Evolutionary conservation across 2,113 vertebrate species (phyloP).

Genomic region (Festucalex cinctus): DNA sequence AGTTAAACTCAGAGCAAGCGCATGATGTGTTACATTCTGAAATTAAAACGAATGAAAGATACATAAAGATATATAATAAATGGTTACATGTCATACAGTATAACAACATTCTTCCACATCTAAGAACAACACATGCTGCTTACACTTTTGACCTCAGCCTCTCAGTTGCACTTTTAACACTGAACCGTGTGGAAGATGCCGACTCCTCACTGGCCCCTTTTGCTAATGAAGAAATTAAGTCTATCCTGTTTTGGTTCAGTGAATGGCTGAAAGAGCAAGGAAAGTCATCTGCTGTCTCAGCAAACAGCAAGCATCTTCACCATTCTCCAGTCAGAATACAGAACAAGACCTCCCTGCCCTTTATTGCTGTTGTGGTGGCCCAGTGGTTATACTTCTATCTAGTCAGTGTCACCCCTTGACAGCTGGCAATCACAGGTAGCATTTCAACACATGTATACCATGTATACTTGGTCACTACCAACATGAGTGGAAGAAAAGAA

Average conservation of each 20-base stretch:
- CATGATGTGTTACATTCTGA: constrained; percentile 16
- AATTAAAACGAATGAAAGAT: constrained; percentile 37
- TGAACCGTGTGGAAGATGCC: constrained; percentile 67
- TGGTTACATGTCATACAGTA: constrained; percentile 40
- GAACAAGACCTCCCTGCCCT: constrained; percentile 24
- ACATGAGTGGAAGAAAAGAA: constrained; percentile 32
- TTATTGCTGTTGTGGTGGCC: constrained; percentile 28
- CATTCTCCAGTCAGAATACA: constrained; percentile 44
- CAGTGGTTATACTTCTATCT: constrained; percentile 20
- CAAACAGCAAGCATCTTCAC: constrained; percentile 58
- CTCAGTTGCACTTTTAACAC: constrained; percentile 68
- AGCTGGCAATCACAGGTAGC: constrained; percentile 39
- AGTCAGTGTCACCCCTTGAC: constrained; percentile 29
- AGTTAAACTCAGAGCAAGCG: constrained; percentile 36
- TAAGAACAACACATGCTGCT: constrained; percentile 55
- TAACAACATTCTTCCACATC: constrained; percentile 38
- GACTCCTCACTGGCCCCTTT: constrained; percentile 56
- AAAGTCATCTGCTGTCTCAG: constrained; percentile 70
- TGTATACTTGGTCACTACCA: constrained; percentile 22
- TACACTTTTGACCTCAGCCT: constrained; percentile 71
- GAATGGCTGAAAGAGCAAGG: constrained; percentile 49
- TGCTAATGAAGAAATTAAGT: constrained; percentile 77
- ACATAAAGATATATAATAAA: constrained; percentile 30
- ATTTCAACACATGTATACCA: constrained; percentile 20
- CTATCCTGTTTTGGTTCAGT: constrained; percentile 57